Conservation (phyloP, 2,797 vertebrate genomes). For the Ammospiza maritima region DNA sequence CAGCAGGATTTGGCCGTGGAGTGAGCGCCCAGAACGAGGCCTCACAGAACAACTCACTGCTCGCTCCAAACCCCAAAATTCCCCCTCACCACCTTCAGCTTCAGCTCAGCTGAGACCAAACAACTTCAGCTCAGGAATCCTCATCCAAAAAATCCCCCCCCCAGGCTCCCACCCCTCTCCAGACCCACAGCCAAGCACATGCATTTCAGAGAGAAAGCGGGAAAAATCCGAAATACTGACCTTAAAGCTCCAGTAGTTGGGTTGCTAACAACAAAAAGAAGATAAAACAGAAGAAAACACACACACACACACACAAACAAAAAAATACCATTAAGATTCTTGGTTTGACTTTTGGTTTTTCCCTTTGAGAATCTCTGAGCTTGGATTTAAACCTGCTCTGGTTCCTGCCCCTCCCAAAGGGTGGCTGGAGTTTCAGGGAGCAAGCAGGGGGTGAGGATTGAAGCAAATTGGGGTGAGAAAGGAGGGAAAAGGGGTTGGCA, state of each 20-base stretch:
- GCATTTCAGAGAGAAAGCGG: conserved; percentile 68
- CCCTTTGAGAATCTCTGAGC: neutral
- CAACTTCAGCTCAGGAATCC: neutral
- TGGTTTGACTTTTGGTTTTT: neutral
- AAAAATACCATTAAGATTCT: conserved; percentile 71
- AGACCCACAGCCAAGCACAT: conserved; percentile 59
- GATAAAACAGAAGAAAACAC: conserved; percentile 73
- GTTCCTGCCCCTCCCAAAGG: conserved; percentile 20
- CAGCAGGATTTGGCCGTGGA: neutral
- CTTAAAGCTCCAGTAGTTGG: conserved; percentile 99
- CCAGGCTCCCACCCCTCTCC: neutral
- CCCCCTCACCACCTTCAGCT: accelerated
- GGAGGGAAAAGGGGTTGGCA: neutral
- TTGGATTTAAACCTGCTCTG: neutral
- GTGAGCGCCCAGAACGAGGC: accelerated
- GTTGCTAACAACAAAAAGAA: conserved; percentile 85
- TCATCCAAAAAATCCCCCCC: neutral
- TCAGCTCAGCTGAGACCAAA: neutral
- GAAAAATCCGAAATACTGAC: conserved; percentile 85
- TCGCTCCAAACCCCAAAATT: neutral
- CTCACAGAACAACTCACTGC: neutral
- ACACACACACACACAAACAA: neutral
- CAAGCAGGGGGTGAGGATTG: accelerated
- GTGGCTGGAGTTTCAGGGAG: neutral
- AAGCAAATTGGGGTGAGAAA: neutral